Base-by-base conservation (phyloP, 1,140 invertebrate genomes). In the Danaus melanippus region DNA sequence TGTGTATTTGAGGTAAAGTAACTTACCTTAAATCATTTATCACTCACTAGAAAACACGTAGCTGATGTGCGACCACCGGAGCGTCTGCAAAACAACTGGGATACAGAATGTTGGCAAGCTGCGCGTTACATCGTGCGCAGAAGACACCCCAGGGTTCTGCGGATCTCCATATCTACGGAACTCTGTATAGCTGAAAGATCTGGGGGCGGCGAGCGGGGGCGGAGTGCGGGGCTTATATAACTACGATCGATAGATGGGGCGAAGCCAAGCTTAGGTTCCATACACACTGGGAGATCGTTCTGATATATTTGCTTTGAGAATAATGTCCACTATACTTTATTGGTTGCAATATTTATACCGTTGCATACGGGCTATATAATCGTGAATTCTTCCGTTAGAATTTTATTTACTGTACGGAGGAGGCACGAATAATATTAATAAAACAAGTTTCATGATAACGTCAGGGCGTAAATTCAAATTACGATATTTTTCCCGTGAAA, bases 11-110 rank as follows among this genome's bases (percentile, higher is more conserved):
- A 32, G 21, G 21, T 32, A 5, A 32, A 32, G 21, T 32, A 32
- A 32, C 79, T 84, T 71, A 84, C 81, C 79, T 81, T 81, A 81
- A 66, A 71, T 43, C 78, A 82, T 84, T 78, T 80, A 76, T 71
- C 69, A 64, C 67, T 63, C 66, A 76, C 65, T 75, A 75, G 70
- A 80, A 79, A 80, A 79, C 70, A 80, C 70, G 47, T 65, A 46
- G 46, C 40, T 8, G 46, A 44, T 67, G 68, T 66, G 56, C 57
- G 64, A 56, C 50, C 63, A 60, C 56, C 47, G 48, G 46, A 50
- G 55, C 39, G 64, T 55, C 69, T 60, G 64, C 64, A 76, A 58
- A 77, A 76, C 73, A 80, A 84, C 81, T 84, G 77, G 66, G 66
- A 56, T 58, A 46, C 66, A 58, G 59, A 62, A 61, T 59, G 55